Conservation (phyloP, 2,113 vertebrate species). For the Xenotilapia caudafasciata region DNA sequence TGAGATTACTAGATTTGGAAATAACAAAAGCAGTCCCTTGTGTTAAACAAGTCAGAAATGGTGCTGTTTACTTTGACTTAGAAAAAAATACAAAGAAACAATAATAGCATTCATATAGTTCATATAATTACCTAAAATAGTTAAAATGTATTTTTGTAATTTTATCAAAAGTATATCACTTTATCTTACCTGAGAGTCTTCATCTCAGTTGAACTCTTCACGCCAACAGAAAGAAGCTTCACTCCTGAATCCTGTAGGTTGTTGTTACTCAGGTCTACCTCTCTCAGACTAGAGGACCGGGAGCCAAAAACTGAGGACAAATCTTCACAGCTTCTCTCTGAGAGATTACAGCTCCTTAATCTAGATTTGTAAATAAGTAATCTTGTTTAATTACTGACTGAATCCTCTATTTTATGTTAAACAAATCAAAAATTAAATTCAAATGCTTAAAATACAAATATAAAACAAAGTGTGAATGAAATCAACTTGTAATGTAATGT, state of each 20-base stretch:
- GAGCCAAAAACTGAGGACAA: not conserved
- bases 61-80: not conserved
- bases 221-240: not conserved
- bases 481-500: too few species aligned
- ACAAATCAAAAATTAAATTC: too few species aligned
- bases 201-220: not conserved
- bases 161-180: not conserved
- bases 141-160: not conserved
- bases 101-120: not conserved
- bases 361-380: not conserved
- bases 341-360: not conserved
- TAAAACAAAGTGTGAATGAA: too few species aligned
- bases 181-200: not conserved
- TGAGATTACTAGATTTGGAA: not conserved
- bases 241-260: not conserved
- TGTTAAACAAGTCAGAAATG: not conserved
- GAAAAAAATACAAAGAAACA: not conserved
- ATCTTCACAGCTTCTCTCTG: not conserved
- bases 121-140: not conserved
- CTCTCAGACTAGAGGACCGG: not conserved
- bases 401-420: not conserved
- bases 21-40: not conserved
- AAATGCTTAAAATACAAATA: too few species aligned
- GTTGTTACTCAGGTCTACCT: not conserved
- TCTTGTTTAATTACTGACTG: not conserved